Conservation (phyloP, 1,140 invertebrate species). For the Trichogramma pretiosum region DNA sequence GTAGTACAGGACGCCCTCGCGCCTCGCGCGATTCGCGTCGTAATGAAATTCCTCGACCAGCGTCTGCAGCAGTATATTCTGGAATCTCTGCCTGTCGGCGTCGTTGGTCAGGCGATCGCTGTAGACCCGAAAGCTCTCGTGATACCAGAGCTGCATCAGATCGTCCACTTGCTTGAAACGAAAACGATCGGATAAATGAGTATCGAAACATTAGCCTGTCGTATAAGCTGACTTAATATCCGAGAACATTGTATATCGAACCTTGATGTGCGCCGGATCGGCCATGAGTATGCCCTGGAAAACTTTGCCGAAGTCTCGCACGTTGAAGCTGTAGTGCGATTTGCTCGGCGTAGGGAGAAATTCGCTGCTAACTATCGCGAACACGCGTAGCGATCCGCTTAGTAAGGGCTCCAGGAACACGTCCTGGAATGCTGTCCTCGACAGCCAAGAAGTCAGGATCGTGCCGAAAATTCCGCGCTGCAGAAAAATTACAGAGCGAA, state of each 20-base stretch:
- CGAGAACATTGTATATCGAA: too few relatives aligned
- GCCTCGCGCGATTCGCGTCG: constrained; percentile 31
- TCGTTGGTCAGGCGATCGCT: constrained; percentile 61
- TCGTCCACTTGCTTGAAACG: constrained; percentile 2
- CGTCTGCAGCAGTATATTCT: constrained; percentile 45
- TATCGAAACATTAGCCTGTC: too few relatives aligned
- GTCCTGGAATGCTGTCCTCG: constrained; percentile 33
- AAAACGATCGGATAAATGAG: too few relatives aligned
- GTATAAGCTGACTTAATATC: too few relatives aligned
- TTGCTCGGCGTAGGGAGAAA: constrained; percentile 60
- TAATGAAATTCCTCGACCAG: constrained; percentile 53
- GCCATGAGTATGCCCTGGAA: constrained; percentile 67
- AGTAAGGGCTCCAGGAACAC: constrained; percentile 45
- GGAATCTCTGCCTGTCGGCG: constrained; percentile 54
- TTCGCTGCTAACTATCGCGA: constrained; percentile 50
- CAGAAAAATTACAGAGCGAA: too few relatives aligned
- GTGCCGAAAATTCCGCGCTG: constrained; percentile 59
- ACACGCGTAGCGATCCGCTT: constrained; percentile 53
- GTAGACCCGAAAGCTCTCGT: constrained; percentile 61
- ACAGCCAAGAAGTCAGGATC: constrained; percentile 60
- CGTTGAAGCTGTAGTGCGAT: constrained; percentile 66
- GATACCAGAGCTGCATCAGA: constrained; percentile 53
- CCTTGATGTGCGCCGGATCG: constrained; percentile 43
- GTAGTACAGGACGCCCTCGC: constrained; percentile 18
- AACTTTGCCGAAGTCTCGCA: constrained; percentile 62